A percentile compares a stretch with the other conserved stretches of the same genome.
Conservation (phyloP, 2,797 vertebrate genomes). For the Rhinophrynus dorsalis region DNA sequence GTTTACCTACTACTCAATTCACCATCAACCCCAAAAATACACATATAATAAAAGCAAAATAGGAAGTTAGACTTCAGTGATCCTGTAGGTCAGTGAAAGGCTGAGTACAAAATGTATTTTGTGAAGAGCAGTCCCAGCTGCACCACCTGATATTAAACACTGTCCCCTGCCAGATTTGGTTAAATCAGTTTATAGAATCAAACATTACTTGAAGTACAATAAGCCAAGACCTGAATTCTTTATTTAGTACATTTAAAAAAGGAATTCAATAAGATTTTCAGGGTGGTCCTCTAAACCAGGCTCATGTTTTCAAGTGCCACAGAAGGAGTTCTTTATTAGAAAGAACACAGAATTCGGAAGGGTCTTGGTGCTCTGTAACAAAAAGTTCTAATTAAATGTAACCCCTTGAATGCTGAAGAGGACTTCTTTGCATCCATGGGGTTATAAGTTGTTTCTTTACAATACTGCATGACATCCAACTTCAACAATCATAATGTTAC, state of each 20-base stretch:
- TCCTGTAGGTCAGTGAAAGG: background rate
- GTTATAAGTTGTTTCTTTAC: no score
- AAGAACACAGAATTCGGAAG: no score
- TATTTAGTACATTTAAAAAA: slow-evolving; percentile 13
- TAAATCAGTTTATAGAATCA: background rate
- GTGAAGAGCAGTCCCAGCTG: background rate
- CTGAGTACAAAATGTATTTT: slow-evolving; percentile 6
- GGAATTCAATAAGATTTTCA: background rate
- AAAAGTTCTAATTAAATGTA: no score
- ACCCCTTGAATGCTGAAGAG: no score
- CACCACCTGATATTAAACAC: slow-evolving; percentile 3
- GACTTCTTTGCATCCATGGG: no score
- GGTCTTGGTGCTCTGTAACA: no score
- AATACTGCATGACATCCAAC: no score
- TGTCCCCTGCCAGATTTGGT: background rate
- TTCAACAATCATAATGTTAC: no score
- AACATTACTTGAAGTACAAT: slow-evolving; percentile 7
- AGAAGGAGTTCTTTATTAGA: no score
- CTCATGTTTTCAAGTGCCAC: background rate
- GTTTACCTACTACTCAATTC: no score
- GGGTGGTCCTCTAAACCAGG: slow-evolving; percentile 12
- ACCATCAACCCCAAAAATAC: no score
- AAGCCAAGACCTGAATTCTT: slow-evolving; percentile 11
- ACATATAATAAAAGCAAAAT: no score
- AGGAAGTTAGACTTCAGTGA: background rate